phyloP scores from a whole-genome alignment of 1,140 invertebrate species.

The Gerris buenoi region DNA sequence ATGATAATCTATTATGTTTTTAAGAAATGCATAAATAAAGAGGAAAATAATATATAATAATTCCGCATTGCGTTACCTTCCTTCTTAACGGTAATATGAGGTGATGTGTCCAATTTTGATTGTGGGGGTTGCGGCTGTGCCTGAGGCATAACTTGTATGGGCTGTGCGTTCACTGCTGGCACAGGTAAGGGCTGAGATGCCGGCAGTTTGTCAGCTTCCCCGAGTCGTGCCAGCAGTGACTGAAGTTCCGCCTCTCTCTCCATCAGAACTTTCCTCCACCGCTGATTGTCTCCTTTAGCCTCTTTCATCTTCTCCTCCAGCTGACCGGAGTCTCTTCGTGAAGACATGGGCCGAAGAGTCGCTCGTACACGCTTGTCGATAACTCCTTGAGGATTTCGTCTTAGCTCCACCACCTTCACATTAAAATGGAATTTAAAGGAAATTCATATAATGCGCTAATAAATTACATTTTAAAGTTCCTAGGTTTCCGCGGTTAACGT shows the following conservation, averaged over 20 bases:
- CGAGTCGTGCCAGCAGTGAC: slow-evolving; percentile 35
- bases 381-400: slow-evolving; percentile 68
- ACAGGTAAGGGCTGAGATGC: slow-evolving; percentile 4
- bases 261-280: slow-evolving; percentile 57
- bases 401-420: slow-evolving; percentile 79
- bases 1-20: no score
- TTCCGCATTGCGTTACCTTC: no score
- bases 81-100: not conserved
- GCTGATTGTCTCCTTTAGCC: slow-evolving; percentile 57
- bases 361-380: slow-evolving; percentile 64
- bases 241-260: slow-evolving; percentile 67
- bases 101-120: not conserved
- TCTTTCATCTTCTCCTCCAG: slow-evolving; percentile 64
- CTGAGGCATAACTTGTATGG: not conserved
- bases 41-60: no score
- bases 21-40: no score
- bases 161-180: not conserved
- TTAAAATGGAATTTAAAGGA: no score
- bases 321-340: slow-evolving; percentile 51
- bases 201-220: slow-evolving; percentile 24
- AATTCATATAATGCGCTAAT: no score
- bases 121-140: not conserved
- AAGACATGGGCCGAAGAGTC: slow-evolving; percentile 58
- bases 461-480: no score
- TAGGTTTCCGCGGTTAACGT: no score